Base-by-base conservation (phyloP, 1,140 invertebrate genomes). In the Trachymyrmex cornetzi region DNA sequence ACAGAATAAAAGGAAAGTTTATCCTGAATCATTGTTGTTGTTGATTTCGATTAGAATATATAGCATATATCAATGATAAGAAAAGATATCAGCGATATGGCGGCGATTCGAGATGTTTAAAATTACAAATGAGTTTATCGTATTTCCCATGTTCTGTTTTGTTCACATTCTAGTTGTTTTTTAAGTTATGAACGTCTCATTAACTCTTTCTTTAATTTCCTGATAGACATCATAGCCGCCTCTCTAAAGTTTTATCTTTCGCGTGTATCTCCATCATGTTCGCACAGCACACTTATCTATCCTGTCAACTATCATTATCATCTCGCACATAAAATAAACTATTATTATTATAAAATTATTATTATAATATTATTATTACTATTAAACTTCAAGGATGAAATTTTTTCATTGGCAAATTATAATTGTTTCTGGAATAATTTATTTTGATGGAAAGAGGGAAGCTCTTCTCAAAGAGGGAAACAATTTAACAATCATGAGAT, bases 221-320 rank as follows among this genome's bases (percentile, higher is more conserved):
- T 22, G n/a, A 6, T 48, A 67, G 12, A 22, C 64, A 67, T 67
- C 34, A 2, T 9, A 6, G 64, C 38, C 6, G 19, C 30, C 14
- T 44, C 30, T n/a, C 64, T 22, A 30, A 44, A n/a, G 34, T 22
- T n/a, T 67, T 67, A 67, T 67, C 64, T 12, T 22, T n/a, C 3
- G n/a, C 64, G 34, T 22, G 64, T 44, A 67, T 67, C 64, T 67
- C n/a, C 27, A 27, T 34, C 27, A 64, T 64, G 7, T 19, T 57
- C n/a, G 64, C 34, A 48, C n/a, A 14, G n/a, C 34, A 22, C 14
- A 67, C 11, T 67, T 22, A 27, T 67, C 30, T 22, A 14, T 38
- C 19, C 34, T 2, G 64, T 67, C n/a, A 38, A 67, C 34, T 38
- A 67, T 48, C 64, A 14, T n/a, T 44, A 12, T 67, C 34, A 48